A percentile compares a stretch with the other conserved stretches of the same genome.
phyloP scores from a whole-genome alignment of 1,140 invertebrate genomes.

The Drosophila sp. region DNA sequence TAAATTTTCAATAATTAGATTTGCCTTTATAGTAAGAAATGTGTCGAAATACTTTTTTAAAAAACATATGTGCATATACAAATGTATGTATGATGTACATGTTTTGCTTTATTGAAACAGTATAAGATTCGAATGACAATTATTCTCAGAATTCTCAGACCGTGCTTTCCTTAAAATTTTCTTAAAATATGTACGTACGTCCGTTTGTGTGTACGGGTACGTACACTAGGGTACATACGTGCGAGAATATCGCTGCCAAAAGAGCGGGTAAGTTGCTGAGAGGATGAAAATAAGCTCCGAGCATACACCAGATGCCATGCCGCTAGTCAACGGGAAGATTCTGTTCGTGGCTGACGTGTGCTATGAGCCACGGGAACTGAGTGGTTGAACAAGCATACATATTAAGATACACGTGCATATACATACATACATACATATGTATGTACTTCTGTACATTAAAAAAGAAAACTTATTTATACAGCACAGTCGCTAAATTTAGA shows the following conservation, averaged over 20 bases:
- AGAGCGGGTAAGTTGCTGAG: constrained; percentile 13
- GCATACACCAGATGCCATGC: constrained; percentile 14
- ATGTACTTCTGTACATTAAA: neutral
- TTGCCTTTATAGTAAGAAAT: neutral
- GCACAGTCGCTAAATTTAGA: constrained; percentile 18
- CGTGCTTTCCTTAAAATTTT: constrained; percentile 2
- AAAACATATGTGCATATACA: neutral
- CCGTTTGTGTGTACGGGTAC: neutral
- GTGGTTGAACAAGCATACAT: constrained; percentile 7
- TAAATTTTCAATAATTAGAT: neutral
- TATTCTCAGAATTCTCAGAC: constrained; percentile 7
- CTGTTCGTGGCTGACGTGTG: constrained; percentile 19
- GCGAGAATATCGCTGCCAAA: constrained; percentile 10
- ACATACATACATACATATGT: neutral
- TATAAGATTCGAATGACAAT: constrained; percentile 13
- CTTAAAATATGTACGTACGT: neutral
- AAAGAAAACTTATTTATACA: constrained; percentile 19
- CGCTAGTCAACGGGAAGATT: constrained; percentile 16
- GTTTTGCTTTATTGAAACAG: neutral
- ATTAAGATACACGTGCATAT: constrained; percentile 13
- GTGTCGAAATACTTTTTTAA: neutral
- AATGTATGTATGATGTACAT: neutral
- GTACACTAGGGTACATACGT: neutral
- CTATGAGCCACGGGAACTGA: constrained; percentile 8
- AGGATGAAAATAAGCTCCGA: constrained; percentile 3